A percentile compares a stretch with the other conserved stretches of the same genome.
Conservation (phyloP, 2,888 invertebrate genomes). For the Idaea straminata region DNA sequence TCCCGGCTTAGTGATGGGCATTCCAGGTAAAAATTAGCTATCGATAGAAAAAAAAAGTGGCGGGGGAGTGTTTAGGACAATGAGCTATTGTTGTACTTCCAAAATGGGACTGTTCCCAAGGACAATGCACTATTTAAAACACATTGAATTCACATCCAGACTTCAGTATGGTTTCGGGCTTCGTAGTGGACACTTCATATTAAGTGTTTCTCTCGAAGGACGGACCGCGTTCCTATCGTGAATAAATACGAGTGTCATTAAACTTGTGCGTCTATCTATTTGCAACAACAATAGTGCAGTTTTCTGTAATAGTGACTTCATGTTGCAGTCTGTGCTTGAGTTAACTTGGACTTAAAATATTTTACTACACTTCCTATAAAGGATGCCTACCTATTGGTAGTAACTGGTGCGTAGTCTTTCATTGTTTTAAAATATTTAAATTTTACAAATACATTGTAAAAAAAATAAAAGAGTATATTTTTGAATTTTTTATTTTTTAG, state of each 20-base stretch:
- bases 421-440: background rate
- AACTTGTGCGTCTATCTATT: background rate
- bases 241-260: slow-evolving; percentile 44
- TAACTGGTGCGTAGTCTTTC: background rate
- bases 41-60: slow-evolving; percentile 37
- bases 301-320: slow-evolving; percentile 23
- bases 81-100: slow-evolving; percentile 53
- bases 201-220: slow-evolving; percentile 14
- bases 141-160: slow-evolving; percentile 64
- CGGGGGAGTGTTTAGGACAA: slow-evolving; percentile 49
- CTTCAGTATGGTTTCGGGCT: slow-evolving; percentile 72
- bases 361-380: background rate
- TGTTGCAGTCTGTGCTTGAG: slow-evolving; percentile 26
- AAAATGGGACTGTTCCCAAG: slow-evolving; percentile 66
- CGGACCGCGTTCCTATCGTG: slow-evolving; percentile 51
- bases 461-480: too few relatives aligned
- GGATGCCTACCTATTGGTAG: background rate
- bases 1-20: slow-evolving; percentile 35
- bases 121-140: slow-evolving; percentile 72
- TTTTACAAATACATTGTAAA: background rate
- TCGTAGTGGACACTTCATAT: slow-evolving; percentile 61
- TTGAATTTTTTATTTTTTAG: too few relatives aligned
- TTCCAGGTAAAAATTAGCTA: slow-evolving; percentile 43
- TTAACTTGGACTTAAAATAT: background rate
- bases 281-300: slow-evolving; percentile 7